phyloP scores from a whole-genome alignment of 2,113 vertebrate genomes.

The Heteronetta atricapilla region DNA sequence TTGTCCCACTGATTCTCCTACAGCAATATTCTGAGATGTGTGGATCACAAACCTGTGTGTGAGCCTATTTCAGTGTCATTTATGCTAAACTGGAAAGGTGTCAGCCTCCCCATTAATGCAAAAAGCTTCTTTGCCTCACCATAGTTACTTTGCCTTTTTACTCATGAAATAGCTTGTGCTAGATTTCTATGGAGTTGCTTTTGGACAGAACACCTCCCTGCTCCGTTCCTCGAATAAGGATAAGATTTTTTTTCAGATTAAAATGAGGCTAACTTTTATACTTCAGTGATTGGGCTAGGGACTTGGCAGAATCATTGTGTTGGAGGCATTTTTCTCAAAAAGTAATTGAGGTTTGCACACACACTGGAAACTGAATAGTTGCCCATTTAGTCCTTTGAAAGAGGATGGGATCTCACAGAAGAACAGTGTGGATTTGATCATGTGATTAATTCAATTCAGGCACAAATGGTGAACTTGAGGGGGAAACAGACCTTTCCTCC shows the following conservation, averaged over 20 bases:
- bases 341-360: not conserved
- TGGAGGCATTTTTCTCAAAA: too few relatives aligned
- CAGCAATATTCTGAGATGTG: not conserved
- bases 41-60: not conserved
- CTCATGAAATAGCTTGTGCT: not conserved
- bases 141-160: not conserved
- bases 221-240: not conserved
- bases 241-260: not conserved
- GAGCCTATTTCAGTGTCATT: not conserved
- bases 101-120: not conserved
- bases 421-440: rapidly evolving
- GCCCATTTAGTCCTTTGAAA: not conserved
- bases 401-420: not conserved
- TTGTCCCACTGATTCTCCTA: not conserved
- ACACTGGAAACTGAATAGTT: not conserved
- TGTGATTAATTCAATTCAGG: not conserved
- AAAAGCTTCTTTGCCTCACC: not conserved
- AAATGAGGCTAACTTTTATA: not conserved
- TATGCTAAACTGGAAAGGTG: not conserved
- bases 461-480: not conserved
- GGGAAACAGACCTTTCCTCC: not conserved
- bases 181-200: not conserved
- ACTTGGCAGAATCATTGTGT: not conserved
- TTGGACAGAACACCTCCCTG: not conserved
- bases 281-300: not conserved